Evolutionary conservation across 2,113 vertebrate genomes (phyloP), one percentile per base, ranked within the genome.

Genomic region (Sinocyclocheilus maitianheensis): DNA sequence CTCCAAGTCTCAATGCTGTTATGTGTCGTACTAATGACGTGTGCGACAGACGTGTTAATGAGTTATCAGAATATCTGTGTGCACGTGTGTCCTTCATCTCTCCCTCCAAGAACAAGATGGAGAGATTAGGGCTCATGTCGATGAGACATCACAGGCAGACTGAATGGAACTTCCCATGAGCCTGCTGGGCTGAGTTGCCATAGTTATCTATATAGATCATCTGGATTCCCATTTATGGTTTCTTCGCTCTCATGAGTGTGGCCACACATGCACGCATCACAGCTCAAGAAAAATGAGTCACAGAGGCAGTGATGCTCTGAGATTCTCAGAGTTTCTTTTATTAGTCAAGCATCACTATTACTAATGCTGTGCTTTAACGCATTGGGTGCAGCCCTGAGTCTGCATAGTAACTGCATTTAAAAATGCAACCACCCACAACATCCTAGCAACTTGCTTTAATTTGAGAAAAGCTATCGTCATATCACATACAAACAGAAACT

Each of bases 91-190:
- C 88, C 88, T 89, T 89, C 84, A 86, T 51, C 51, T 89, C 86
- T 60, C 7, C 88, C 88, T 89, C 84, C 79, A 82, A 37, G 40
- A 82, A 60, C 84, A 58, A 80, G 55, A 77, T 83, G 63, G 81
- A 85, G 74, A 87, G 79, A 82, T 83, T 55, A 85, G 83, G 86
- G 55, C 86, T 89, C 84, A 75, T 69, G 60, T 81, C 84, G 88
- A 87, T 89, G 88, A 87, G 88, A 87, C 87, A 82, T 89, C 86
- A 87, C 75, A 55, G 46, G 43, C 74, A 83, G 83, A 78, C 77
- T 85, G 55, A 48, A 83, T 86, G 77, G 34, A 58, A 63, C 72
- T 76, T 87, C 86, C 84, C 86, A 67, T 75, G 86, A 85, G 86
- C 85, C 69, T 86, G 26, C 46, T 77, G 83, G 82, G 76, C 75